Evolutionary conservation across 2,797 vertebrate genomes (phyloP).

Genomic region (Novumbra hubbsi): DNA sequence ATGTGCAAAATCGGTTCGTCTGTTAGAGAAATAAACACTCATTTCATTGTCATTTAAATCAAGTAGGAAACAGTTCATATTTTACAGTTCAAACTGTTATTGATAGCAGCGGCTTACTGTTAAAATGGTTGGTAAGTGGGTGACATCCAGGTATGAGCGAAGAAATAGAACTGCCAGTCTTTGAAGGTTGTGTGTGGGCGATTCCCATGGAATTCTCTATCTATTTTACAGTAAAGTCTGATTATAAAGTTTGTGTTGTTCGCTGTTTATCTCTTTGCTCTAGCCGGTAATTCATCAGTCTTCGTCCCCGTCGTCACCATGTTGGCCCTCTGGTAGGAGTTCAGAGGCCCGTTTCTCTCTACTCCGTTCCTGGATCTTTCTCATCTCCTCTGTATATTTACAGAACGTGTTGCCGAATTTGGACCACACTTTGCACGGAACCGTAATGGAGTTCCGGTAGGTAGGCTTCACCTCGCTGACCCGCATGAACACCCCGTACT

Average conservation of each 20-base stretch:
- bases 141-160: slow-evolving; percentile 93
- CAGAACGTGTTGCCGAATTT: slow-evolving; percentile 97
- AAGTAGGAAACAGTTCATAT: slow-evolving; percentile 99
- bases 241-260: slow-evolving; percentile 30
- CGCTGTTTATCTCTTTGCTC: slow-evolving; percentile 32
- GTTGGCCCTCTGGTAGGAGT: slow-evolving; percentile 80
- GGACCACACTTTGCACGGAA: slow-evolving; percentile 98
- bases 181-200: slow-evolving; percentile 88
- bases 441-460: slow-evolving; percentile 98
- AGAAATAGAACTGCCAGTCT: slow-evolving; percentile 89
- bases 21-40: slow-evolving; percentile 98
- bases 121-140: slow-evolving; percentile 95
- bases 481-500: slow-evolving; percentile 97
- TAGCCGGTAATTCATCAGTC: slow-evolving; percentile 67
- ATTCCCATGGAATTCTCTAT: slow-evolving; percentile 79
- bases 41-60: slow-evolving; percentile 94
- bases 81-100: slow-evolving; percentile 85
- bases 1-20: slow-evolving; percentile 95
- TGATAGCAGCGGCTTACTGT: slow-evolving; percentile 99
- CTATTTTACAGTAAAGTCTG: slow-evolving; percentile 52
- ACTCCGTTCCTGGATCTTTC: slow-evolving; percentile 97
- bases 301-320: slow-evolving; percentile 83
- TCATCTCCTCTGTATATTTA: slow-evolving; percentile 98
- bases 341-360: slow-evolving; percentile 91
- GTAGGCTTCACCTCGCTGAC: slow-evolving; percentile 98